A percentile compares a stretch with the other conserved stretches of the same genome.
phyloP scores from a whole-genome alignment of 2,888 invertebrate genomes.

The Cantharis nigra region DNA sequence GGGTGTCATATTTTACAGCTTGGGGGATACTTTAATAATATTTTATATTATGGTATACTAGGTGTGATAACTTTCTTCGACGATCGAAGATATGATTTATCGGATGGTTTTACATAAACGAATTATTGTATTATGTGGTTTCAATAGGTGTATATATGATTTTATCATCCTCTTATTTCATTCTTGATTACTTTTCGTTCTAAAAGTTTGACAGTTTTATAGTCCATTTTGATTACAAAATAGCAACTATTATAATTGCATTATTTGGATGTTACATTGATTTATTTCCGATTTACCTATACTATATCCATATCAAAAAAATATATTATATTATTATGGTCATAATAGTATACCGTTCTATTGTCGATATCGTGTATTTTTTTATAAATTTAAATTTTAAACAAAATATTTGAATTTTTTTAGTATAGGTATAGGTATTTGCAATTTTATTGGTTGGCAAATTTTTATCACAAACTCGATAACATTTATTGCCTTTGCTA shows the following conservation, averaged over 20 bases:
- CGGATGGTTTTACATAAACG: conserved; percentile 19
- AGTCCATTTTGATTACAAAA: neutral
- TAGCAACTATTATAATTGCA: neutral
- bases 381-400: neutral
- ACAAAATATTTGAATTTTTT: neutral
- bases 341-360: too few relatives aligned
- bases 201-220: neutral
- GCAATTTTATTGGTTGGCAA: neutral
- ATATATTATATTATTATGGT: too few relatives aligned
- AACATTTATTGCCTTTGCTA: neutral
- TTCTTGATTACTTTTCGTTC: neutral
- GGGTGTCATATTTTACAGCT: conserved; percentile 36
- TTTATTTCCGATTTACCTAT: neutral
- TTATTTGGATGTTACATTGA: neutral
- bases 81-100: conserved; percentile 20
- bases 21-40: conserved; percentile 26
- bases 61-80: conserved; percentile 31
- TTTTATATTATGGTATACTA: conserved; percentile 16
- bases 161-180: neutral
- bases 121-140: conserved; percentile 14
- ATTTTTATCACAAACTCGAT: neutral
- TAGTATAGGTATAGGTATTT: neutral
- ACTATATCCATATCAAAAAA: too few relatives aligned
- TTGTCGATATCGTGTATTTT: too few relatives aligned
- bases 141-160: neutral